phyloP scores from a whole-genome alignment of 2,888 invertebrate species.

The Calliopum simillimum region DNA sequence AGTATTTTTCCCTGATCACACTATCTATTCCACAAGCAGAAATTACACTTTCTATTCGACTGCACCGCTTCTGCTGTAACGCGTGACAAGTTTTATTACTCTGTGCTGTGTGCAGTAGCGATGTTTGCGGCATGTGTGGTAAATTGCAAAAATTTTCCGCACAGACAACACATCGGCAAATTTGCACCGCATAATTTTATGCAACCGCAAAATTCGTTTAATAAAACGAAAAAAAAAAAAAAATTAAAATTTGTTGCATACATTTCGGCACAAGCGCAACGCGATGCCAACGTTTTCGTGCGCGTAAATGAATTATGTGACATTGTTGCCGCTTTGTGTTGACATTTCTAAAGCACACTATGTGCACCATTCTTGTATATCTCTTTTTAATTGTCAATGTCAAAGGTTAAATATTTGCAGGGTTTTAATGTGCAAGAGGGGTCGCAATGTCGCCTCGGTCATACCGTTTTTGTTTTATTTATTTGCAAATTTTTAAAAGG shows the following conservation, averaged over 20 bases:
- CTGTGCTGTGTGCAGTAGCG: constrained; percentile 10
- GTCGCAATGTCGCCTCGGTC: neutral
- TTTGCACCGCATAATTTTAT: neutral
- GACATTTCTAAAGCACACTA: constrained; percentile 5
- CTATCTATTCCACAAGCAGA: too few species aligned
- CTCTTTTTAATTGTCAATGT: constrained; percentile 1
- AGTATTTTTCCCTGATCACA: too few species aligned
- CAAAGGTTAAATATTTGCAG: constrained; percentile 8
- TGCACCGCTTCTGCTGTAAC: too few species aligned
- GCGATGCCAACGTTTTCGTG: neutral
- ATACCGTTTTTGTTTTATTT: neutral
- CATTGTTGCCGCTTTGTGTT: constrained; percentile 1
- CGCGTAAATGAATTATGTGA: too few species aligned
- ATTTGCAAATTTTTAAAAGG: constrained; percentile 10
- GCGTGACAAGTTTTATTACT: too few species aligned
- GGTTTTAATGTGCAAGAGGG: neutral
- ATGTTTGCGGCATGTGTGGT: constrained; percentile 22
- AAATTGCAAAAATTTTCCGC: constrained; percentile 19
- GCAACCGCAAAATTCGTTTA: constrained; percentile 12
- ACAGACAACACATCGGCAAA: neutral
- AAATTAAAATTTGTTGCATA: constrained; percentile 3
- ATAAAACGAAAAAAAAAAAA: neutral
- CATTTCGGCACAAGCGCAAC: neutral
- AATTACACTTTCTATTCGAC: too few species aligned
- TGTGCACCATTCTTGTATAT: neutral